These are phyloP conservation scores for Mus caroli DNA, from an alignment of 2,797 vertebrate genomes.

Conservation along the genomic window DNA sequence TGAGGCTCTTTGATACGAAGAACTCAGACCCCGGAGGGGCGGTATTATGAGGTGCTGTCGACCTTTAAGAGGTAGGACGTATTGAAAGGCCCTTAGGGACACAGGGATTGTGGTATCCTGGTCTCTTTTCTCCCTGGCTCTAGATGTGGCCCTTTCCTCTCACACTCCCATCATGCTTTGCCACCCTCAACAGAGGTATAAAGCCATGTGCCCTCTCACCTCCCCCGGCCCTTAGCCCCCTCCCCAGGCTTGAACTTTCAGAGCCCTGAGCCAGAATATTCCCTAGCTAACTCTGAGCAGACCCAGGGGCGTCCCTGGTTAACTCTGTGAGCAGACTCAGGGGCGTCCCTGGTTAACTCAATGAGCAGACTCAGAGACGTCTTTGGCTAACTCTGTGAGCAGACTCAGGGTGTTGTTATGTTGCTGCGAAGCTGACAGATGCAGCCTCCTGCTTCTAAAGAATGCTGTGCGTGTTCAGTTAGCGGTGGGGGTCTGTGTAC, in stretches of 20 bases:
- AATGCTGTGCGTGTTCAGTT: background rate
- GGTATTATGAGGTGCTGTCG: background rate
- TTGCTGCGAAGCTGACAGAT: background rate
- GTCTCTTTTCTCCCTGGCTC: background rate
- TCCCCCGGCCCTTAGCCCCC: fast-evolving
- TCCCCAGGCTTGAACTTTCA: background rate
- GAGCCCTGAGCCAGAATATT: background rate
- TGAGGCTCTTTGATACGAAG: background rate
- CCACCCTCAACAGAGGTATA: background rate
- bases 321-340: too few species aligned
- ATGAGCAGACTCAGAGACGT: background rate
- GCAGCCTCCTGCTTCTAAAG: background rate
- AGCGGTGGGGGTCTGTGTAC: background rate
- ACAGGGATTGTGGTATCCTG: background rate
- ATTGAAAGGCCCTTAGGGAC: background rate
- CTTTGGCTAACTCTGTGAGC: too few species aligned
- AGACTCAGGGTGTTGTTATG: background rate
- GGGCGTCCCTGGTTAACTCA: too few species aligned
- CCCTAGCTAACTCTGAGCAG: background rate
- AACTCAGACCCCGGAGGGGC: background rate
- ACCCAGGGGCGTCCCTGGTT: too few species aligned
- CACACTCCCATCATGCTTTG: background rate
- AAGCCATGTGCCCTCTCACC: background rate
- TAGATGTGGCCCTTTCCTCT: background rate
- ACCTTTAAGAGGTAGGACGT: background rate